Evolutionary conservation across 2,888 invertebrate genomes (phyloP), one percentile per base, ranked within the genome.

Genomic region (Drosophila fulvimacula): DNA sequence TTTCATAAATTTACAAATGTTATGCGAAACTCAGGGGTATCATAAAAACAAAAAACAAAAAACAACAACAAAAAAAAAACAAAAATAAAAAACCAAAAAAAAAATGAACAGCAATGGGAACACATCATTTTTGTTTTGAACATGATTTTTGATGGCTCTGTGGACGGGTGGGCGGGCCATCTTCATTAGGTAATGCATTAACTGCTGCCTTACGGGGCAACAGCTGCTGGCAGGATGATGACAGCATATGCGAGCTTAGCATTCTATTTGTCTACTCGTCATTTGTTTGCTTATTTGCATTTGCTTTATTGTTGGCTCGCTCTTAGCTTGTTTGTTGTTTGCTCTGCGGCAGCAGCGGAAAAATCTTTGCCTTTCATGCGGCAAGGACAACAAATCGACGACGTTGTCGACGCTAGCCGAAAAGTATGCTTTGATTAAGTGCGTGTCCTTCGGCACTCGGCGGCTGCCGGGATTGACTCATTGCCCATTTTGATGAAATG

Each of bases 401-500:
- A 30, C 30, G 30, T 10, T 10, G 70, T 19, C 52, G 53, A 42
- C 58, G 67, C 64, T 48, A 41, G 46, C 53, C 65, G 60, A 60
- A 73, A 81, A 81, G 77, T 68, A 68, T 76, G 81, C 81, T 88
- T 80, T 86, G 83, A 84, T 84, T 86, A 79, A 88, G 88, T 88
- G 88, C 72, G 80, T 77, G 58, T 76, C 61, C 74, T 78, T 19
- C 42, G 44, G 24, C 27, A 17, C 56, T 44, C n/a, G 13, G 9
- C 13, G 34, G 32, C 64, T 70, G 55, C 58, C 36, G 53, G 60
- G 65, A 78, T 88, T 83, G 82, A 88, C 82, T 87, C 82, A 82
- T 82, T 84, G 76, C 69, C 82, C 85, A 88, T 79, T 88, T 83
- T 88, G 88, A 83, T 74, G 77, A 74, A 83, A 85, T 83, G 82